phyloP scores from a whole-genome alignment of 2,888 invertebrate species.

The Andrena praecox region DNA sequence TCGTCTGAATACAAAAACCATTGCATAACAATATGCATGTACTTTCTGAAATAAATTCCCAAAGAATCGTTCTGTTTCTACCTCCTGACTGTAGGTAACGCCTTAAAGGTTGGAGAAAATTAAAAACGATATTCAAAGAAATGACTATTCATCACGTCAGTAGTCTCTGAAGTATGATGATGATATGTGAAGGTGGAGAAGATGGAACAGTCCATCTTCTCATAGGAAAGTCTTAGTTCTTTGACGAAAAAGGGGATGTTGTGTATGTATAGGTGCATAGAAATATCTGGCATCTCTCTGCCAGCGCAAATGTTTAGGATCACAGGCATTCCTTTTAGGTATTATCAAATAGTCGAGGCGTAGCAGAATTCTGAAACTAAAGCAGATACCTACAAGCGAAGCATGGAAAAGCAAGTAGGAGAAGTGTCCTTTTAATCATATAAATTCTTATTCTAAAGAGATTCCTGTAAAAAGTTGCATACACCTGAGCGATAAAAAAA shows the following conservation, averaged over 20 bases:
- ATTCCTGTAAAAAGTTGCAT: too few species aligned
- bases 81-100: too few species aligned
- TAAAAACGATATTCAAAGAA: constrained; percentile 16
- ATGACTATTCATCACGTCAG: background rate
- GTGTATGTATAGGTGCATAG: background rate
- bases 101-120: too few species aligned
- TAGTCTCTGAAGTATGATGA: background rate
- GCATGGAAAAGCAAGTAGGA: background rate
- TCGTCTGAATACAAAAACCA: too few species aligned
- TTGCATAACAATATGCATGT: too few species aligned
- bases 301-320: constrained; percentile 22
- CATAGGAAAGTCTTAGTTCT: constrained; percentile 9
- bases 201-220: background rate
- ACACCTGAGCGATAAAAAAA: too few species aligned
- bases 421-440: constrained; percentile 6
- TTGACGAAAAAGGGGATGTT: constrained; percentile 19
- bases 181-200: background rate
- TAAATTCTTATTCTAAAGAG: background rate
- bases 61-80: too few species aligned
- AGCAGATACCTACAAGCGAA: background rate
- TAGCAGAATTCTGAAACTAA: constrained; percentile 1
- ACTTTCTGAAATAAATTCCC: too few species aligned
- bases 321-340: constrained; percentile 24
- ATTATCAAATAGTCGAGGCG: constrained; percentile 5
- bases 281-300: constrained; percentile 40